Percentiles rank a stretch among this genome's conserved stretches.
These are phyloP conservation scores for Melanaphis sacchari DNA, from an alignment of 1,140 invertebrate species.

Conservation along the genomic window DNA sequence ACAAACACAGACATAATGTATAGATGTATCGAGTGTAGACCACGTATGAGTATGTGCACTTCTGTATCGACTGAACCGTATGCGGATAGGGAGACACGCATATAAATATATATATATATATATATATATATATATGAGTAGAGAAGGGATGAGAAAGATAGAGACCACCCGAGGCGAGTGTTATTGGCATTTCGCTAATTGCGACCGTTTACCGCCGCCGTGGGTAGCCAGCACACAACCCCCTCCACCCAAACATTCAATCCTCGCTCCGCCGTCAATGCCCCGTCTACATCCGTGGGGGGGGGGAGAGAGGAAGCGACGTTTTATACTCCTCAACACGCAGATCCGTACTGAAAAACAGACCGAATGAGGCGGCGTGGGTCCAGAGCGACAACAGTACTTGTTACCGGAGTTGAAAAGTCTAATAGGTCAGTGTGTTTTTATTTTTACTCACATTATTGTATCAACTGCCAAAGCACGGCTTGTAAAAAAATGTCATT, in stretches of 20 bases:
- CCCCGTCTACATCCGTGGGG: not conserved
- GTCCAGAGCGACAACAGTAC: not conserved
- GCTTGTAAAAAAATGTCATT: not conserved
- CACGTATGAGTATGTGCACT: not conserved
- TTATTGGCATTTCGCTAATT: slow-evolving; percentile 32
- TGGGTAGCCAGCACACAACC: not conserved
- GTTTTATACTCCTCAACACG: not conserved
- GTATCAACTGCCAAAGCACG: not conserved
- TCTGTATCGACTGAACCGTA: not conserved
- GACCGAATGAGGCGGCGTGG: not conserved
- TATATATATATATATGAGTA: not conserved
- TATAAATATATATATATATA: not conserved
- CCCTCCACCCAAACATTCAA: not conserved
- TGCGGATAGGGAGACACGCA: not conserved
- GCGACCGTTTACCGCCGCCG: not conserved
- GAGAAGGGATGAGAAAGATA: not conserved
- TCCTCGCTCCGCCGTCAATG: too few relatives aligned
- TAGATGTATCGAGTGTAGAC: not conserved
- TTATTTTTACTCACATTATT: not conserved
- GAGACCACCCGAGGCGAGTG: not conserved
- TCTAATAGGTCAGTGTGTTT: slow-evolving; percentile 5
- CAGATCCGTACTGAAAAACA: not conserved
- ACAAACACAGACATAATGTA: not conserved
- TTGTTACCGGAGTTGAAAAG: slow-evolving; percentile 11
- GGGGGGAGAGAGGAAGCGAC: not conserved